Percentiles rank a stretch among this genome's conserved stretches.
These are phyloP conservation scores for Otis tarda DNA, from an alignment of 2,113 vertebrate species.

Conservation along the genomic window DNA sequence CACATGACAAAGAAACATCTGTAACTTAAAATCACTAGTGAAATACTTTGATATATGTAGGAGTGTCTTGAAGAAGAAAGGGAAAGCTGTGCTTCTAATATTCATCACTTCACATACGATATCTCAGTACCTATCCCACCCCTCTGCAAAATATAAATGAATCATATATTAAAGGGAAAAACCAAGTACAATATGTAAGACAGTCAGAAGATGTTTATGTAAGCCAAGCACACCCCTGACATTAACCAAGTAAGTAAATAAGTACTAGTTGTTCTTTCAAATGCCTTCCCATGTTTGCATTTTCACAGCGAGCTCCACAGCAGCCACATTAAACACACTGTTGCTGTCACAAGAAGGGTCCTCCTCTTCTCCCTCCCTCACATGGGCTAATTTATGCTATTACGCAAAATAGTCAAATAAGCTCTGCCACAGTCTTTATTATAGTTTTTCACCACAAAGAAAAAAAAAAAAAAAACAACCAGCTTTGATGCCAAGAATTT, in stretches of 20 bases:
- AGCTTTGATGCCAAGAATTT: background rate
- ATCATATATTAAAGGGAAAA: background rate
- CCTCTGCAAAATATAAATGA: slow-evolving; percentile 8
- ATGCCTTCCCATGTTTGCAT: background rate
- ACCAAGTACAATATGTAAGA: background rate
- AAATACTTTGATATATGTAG: slow-evolving; percentile 39
- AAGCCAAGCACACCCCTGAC: slow-evolving; percentile 5
- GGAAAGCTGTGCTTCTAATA: background rate
- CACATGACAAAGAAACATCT: slow-evolving; percentile 54
- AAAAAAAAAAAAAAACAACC: background rate
- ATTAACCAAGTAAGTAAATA: slow-evolving; percentile 19
- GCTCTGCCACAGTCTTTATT: background rate
- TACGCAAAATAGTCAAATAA: background rate
- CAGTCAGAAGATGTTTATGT: background rate
- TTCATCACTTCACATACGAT: background rate
- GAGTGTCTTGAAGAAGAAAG: slow-evolving; percentile 26
- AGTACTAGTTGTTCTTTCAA: slow-evolving; percentile 12
- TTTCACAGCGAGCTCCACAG: background rate
- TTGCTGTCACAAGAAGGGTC: background rate
- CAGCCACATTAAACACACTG: background rate
- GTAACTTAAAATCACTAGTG: slow-evolving; percentile 48
- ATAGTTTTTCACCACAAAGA: background rate
- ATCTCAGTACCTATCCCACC: background rate
- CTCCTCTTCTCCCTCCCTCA: background rate
- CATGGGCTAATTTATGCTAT: background rate